Conservation (phyloP, 2,888 invertebrate species). For the Cactoblastis cactorum region DNA sequence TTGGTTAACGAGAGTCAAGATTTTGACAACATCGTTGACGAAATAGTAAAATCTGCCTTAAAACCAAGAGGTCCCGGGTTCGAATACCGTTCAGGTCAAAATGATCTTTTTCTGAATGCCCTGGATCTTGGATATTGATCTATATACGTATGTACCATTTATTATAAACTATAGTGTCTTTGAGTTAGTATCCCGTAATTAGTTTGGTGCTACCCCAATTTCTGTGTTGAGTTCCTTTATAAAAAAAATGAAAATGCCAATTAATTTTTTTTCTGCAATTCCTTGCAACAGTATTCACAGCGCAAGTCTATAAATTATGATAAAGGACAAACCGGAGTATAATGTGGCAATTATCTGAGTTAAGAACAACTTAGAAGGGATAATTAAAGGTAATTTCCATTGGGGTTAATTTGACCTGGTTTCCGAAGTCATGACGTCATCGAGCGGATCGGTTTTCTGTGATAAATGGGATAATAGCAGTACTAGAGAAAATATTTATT, state of each 20-base stretch:
- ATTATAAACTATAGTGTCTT: too few relatives aligned
- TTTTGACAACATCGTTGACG: too few relatives aligned
- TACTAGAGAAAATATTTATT: not conserved
- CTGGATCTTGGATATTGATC: too few relatives aligned
- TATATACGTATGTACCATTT: too few relatives aligned
- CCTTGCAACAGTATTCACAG: not conserved
- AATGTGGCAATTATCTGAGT: conserved; percentile 12
- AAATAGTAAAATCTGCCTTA: too few relatives aligned
- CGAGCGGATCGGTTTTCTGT: not conserved
- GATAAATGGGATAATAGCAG: not conserved
- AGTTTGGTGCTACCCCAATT: not conserved
- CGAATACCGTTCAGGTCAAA: too few relatives aligned
- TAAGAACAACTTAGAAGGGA: conserved; percentile 11
- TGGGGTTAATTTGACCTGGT: conserved; percentile 9
- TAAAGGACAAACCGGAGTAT: conserved; percentile 3
- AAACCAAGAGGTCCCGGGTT: too few relatives aligned
- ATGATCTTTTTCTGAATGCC: too few relatives aligned
- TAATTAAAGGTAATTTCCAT: conserved; percentile 13
- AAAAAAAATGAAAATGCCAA: too few relatives aligned
- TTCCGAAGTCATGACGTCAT: not conserved
- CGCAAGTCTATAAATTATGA: not conserved
- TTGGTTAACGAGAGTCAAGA: too few relatives aligned
- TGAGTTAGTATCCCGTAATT: too few relatives aligned
- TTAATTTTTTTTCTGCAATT: too few relatives aligned
- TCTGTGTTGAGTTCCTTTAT: not conserved